Evolutionary conservation across 2,888 invertebrate species (phyloP).

Genomic region (Meandrusa payeni): DNA sequence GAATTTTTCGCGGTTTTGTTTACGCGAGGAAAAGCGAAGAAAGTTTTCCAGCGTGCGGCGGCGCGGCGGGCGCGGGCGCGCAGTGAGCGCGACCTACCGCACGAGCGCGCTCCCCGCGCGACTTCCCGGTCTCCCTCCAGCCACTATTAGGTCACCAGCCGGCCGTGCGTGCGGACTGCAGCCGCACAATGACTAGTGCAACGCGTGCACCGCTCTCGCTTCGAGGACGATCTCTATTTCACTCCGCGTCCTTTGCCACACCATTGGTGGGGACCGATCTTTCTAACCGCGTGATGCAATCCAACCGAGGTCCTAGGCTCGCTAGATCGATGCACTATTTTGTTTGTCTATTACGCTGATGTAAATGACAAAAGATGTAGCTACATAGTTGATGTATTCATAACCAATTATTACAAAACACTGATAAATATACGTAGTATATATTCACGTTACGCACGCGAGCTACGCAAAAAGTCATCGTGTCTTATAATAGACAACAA

Average conservation of each 20-base stretch:
- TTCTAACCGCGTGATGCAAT: constrained; percentile 77
- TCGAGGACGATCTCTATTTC: constrained; percentile 81
- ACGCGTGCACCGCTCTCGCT: constrained; percentile 80
- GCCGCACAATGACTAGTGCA: constrained; percentile 78
- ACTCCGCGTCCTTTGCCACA: constrained; percentile 77
- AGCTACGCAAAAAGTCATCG: not conserved
- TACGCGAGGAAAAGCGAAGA: constrained; percentile 77
- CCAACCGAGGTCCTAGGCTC: constrained; percentile 56
- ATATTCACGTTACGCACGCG: constrained; percentile 1
- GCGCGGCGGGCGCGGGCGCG: constrained; percentile 49
- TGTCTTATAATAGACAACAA: constrained; percentile 39
- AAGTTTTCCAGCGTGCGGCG: constrained; percentile 69
- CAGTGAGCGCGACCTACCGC: constrained; percentile 80
- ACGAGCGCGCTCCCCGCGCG: constrained; percentile 70
- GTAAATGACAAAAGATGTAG: not conserved
- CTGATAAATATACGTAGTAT: not conserved
- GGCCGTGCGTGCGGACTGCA: constrained; percentile 77
- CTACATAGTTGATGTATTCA: not conserved
- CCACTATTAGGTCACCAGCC: constrained; percentile 77
- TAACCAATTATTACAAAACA: not conserved
- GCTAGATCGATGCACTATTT: constrained; percentile 54
- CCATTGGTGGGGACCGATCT: constrained; percentile 78
- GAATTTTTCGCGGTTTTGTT: constrained; percentile 63
- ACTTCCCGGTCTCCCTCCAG: constrained; percentile 77
- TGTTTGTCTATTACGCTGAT: constrained; percentile 41